Evolutionary conservation across 53 echinoderm and acorn worm genomes (phyloP), one percentile per base, ranked within the genome.

Genomic region (Actinopyga echinites): DNA sequence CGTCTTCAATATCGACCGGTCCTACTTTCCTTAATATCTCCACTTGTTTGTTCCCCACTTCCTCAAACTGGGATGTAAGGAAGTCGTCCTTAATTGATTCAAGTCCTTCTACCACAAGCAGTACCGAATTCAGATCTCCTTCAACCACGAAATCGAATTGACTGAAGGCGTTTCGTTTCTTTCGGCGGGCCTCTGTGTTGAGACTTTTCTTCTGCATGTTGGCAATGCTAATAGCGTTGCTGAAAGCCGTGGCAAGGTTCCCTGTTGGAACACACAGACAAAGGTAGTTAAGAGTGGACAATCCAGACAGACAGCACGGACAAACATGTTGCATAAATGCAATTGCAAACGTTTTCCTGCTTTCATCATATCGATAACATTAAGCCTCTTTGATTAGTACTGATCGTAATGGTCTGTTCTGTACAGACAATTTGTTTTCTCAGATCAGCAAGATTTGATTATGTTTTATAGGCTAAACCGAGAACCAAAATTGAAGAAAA

Each of bases 201-300:
- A 77, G 7, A 1, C 25, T 17, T 25, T 77, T 77, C 77, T 77
- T 77, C 56, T 77, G 53, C 17, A 55, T 26, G 29, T 77, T 77
- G 15, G 52, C 77, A 52, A 77, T 28, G 55, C 54, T 77, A 8
- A 77, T 77, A 6, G 77, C 23, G 52, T 77, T 77, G 52, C 77
- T 77, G 22, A 77, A 77, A 20, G 77, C 77, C 5, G 54, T 31
- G 8, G 52, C 77, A 20, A 77, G 19, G 77, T 77, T 77, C 20
- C 77, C 77, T 77, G 31, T 4, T 26, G 21, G 5, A 49, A 49
- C 2, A 15, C 17, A 49, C 49, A 49, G 2, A 17, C 15, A 49
- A 49, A 15, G 3, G 13, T 49, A 1, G 17, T 13, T 49, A 2
- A 40, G 40, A 40, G 6, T 3, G 40, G 40, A 49, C 17, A 49